Evolutionary conservation across 1,140 invertebrate genomes (phyloP), one percentile per base, ranked within the genome.

Genomic region (Ooceraea biroi): DNA sequence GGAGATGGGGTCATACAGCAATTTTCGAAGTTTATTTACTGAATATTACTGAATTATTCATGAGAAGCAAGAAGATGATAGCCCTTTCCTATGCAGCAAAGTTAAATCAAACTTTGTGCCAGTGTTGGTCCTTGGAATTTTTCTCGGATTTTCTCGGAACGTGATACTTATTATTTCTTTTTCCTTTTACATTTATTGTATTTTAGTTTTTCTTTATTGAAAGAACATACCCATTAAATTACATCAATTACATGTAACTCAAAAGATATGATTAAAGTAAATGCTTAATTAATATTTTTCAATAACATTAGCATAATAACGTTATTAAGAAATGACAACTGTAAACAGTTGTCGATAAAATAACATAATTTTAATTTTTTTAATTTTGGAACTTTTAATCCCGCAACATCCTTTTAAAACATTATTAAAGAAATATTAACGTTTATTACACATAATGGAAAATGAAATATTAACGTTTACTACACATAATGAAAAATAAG

Each of bases 31-130:
- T 80, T 80, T 76, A 80, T 5, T 55, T 1, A 55, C 30, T 77
- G 55, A 78, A 52, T n/a, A 8, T 86, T 83, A 60, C 44, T 88
- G 50, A 84, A 87, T 88, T 88, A 88, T 88, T 84, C 73, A 88
- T 74, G 52, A 73, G 19, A 22, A 55, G 69, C 50, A 57, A 60
- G 65, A 65, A 61, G 65, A 80, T 36, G 78, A 71, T 71, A 71
- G 25, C 17, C 74, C 50, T 87, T 87, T 80, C 10, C 60, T 80
- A 84, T 11, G 65, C 41, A 60, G 17, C 3, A 30, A 80, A 84
- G 73, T 84, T 87, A 86, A 88, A 88, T 88, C 87, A 87, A 88
- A 84, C 66, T 88, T 86, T 66, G 84, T 84, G 63, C 44, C 69
- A 11, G 10, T 55, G 55, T 84, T 82, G 46, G 50, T 57, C 63